A percentile compares a stretch with the other conserved stretches of the same genome.
These are phyloP conservation scores for Amblyraja radiata DNA, from an alignment of 2,797 vertebrate genomes.

Conservation along the genomic window DNA sequence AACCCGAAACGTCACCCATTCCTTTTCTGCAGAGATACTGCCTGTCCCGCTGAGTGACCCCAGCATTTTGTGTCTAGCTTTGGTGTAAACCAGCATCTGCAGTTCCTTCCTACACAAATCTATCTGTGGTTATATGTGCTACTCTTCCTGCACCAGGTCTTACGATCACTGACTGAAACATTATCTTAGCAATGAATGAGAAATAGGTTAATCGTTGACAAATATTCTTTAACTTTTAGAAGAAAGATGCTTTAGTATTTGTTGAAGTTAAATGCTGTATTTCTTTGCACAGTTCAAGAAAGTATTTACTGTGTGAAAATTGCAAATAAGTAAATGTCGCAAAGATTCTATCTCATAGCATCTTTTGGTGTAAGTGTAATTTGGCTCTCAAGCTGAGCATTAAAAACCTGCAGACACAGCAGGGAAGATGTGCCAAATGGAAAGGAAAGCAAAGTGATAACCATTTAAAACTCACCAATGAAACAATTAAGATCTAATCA, in stretches of 20 bases:
- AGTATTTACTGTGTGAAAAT: constrained; percentile 2
- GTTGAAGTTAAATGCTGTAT: background rate
- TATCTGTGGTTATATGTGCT: background rate
- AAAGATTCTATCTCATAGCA: background rate
- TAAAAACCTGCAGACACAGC: constrained; percentile 37
- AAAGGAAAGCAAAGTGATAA: constrained; percentile 36
- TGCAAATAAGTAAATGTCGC: constrained; percentile 17
- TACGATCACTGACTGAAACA: background rate
- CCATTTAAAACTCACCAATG: constrained; percentile 37
- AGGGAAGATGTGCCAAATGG: constrained; percentile 35
- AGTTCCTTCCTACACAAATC: too few species aligned
- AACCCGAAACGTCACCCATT: too few species aligned
- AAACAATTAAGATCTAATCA: constrained; percentile 39
- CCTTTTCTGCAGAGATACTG: too few species aligned
- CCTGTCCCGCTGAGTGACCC: too few species aligned
- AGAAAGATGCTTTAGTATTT: too few species aligned
- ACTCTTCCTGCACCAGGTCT: background rate
- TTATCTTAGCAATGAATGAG: background rate
- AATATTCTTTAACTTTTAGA: background rate
- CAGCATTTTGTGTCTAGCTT: too few species aligned
- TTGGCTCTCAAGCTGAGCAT: constrained; percentile 37
- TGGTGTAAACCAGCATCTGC: too few species aligned
- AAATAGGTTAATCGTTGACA: background rate
- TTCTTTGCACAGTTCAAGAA: constrained; percentile 14
- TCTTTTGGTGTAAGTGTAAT: constrained; percentile 28